Evolutionary conservation across 2,113 vertebrate species (phyloP).

Genomic region (Hypomesus transpacificus): DNA sequence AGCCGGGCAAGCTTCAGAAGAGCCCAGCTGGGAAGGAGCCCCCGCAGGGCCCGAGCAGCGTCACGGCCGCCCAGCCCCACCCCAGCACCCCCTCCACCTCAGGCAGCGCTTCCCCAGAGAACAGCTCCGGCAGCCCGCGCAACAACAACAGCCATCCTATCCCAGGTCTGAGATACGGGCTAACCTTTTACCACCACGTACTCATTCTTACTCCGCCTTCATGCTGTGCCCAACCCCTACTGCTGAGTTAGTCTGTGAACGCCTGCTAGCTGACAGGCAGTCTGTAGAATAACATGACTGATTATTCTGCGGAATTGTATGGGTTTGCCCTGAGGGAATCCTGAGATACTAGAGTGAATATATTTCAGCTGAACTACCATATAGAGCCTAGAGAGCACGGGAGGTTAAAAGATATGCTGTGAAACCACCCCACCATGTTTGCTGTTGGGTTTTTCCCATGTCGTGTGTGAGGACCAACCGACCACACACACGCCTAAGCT

Average conservation of each 20-base stretch:
- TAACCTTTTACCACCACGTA: background rate
- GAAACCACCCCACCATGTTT: background rate
- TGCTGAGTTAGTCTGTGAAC: too few species aligned
- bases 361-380: background rate
- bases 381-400: background rate
- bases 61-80: constrained; percentile 41
- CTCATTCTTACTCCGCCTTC: background rate
- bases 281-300: background rate
- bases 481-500: background rate
- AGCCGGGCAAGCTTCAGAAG: constrained; percentile 71
- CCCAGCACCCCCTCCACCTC: constrained; percentile 61
- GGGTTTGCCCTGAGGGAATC: constrained; percentile 21
- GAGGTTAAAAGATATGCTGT: background rate
- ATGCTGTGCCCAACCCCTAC: background rate
- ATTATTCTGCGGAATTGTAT: constrained; percentile 37
- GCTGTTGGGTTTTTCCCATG: background rate
- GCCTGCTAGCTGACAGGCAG: background rate
- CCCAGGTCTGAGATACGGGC: constrained; percentile 57
- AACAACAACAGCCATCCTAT: constrained; percentile 54
- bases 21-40: constrained; percentile 66
- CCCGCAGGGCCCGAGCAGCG: constrained; percentile 49
- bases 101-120: constrained; percentile 71
- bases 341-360: constrained; percentile 14
- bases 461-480: background rate
- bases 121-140: constrained; percentile 62